Evolutionary conservation across 2,113 vertebrate genomes (phyloP).

Genomic region (Centropus bengalensis): DNA sequence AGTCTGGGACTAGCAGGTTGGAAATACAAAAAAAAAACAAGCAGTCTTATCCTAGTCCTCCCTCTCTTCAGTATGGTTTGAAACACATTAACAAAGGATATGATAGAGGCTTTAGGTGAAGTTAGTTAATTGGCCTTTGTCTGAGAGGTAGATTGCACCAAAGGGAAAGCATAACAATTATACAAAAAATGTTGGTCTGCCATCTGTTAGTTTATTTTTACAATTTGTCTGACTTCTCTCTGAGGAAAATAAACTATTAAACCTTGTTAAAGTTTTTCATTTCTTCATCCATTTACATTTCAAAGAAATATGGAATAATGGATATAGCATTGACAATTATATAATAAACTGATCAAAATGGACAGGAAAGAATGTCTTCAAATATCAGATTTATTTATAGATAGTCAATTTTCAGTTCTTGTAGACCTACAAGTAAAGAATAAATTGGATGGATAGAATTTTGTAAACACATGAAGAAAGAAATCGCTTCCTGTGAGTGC

Average conservation of each 20-base stretch:
- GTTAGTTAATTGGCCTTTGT: slow-evolving; percentile 26
- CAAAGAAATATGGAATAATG: background rate
- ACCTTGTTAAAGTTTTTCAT: background rate
- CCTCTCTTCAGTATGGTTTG: background rate
- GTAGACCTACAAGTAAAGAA: background rate
- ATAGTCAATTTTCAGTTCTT: slow-evolving; percentile 16
- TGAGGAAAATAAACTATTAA: background rate
- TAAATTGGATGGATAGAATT: slow-evolving; percentile 7
- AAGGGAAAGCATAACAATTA: background rate
- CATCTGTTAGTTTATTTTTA: slow-evolving; percentile 41
- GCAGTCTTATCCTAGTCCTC: background rate
- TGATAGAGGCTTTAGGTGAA: background rate
- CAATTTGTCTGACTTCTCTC: background rate
- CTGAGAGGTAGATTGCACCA: background rate
- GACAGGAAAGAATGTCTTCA: background rate
- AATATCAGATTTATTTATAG: slow-evolving; percentile 24
- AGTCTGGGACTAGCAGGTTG: background rate
- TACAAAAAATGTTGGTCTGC: background rate
- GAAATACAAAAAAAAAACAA: background rate
- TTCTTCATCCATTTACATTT: slow-evolving; percentile 16
- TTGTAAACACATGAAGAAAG: slow-evolving; percentile 6
- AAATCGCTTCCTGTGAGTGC: slow-evolving; percentile 11
- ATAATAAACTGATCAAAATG: background rate
- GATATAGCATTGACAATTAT: background rate
- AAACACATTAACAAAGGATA: background rate